Evolutionary conservation across 2,113 vertebrate species (phyloP).

Genomic region (Bagarius yarrelli): DNA sequence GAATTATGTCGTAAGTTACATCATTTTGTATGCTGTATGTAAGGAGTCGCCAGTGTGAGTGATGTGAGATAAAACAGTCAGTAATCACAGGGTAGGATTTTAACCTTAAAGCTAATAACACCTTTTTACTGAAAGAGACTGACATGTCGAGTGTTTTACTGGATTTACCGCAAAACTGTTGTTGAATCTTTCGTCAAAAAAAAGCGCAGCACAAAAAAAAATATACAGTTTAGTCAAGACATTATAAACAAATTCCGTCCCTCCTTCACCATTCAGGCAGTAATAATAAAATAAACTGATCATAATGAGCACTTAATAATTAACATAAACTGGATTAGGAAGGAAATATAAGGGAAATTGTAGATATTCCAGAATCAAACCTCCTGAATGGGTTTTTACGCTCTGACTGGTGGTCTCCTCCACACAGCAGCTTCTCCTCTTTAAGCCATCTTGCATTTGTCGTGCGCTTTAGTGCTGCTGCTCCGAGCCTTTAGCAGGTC

Average conservation of each 20-base stretch:
- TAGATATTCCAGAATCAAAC: not conserved
- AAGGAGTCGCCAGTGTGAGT: not conserved
- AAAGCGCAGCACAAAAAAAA: not conserved
- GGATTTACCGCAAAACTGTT: not conserved
- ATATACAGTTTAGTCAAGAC: not conserved
- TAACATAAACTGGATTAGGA: not conserved
- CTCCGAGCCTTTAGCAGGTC: slow-evolving; percentile 79
- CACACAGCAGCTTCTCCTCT: slow-evolving; percentile 1
- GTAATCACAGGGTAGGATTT: not conserved
- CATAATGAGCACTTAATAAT: not conserved
- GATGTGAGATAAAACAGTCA: not conserved
- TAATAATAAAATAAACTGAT: too few relatives aligned
- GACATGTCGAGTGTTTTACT: not conserved
- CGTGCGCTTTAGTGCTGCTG: slow-evolving; percentile 56
- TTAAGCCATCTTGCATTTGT: slow-evolving; percentile 46
- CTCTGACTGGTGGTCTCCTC: not conserved
- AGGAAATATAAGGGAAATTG: not conserved
- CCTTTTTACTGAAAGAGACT: not conserved
- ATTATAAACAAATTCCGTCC: too few relatives aligned
- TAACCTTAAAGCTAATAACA: too few relatives aligned
- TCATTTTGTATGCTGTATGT: not conserved
- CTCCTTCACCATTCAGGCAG: not conserved
- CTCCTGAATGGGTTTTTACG: too few relatives aligned
- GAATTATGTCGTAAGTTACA: too few relatives aligned
- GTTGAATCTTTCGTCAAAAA: not conserved